Percentiles rank a stretch among this genome's conserved stretches.
Conservation (phyloP, 2,797 vertebrate species). For the Acrocephalus scirpaceus region DNA sequence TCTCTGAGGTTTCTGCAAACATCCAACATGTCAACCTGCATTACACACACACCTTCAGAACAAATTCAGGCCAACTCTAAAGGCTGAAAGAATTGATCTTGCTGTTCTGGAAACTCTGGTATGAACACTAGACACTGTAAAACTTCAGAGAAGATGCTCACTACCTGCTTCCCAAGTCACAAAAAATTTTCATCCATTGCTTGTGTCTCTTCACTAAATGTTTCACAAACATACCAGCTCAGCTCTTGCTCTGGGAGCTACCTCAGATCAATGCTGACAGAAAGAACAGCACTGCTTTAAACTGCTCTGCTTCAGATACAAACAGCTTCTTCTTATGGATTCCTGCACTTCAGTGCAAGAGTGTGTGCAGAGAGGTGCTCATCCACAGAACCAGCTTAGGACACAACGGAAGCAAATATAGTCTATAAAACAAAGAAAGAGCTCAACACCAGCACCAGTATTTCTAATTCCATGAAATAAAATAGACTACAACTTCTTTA, state of each 20-base stretch:
- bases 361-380: neutral
- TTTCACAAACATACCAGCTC: neutral
- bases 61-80: neutral
- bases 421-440: neutral
- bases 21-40: neutral
- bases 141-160: neutral
- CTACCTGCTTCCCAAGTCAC: neutral
- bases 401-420: neutral
- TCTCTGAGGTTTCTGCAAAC: neutral
- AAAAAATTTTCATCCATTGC: neutral
- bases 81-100: neutral
- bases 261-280: neutral
- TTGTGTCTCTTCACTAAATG: neutral
- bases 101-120: neutral
- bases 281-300: neutral
- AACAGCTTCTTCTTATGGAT: neutral
- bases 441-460: neutral
- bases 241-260: neutral
- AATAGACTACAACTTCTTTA: neutral
- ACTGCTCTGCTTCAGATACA: neutral
- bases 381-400: neutral
- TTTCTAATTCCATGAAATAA: neutral
- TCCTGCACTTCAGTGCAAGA: rapidly evolving
- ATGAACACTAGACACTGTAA: neutral
- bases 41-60: neutral